Base-by-base conservation (phyloP, 2,113 vertebrate genomes). In the Lophura nycthemera region DNA sequence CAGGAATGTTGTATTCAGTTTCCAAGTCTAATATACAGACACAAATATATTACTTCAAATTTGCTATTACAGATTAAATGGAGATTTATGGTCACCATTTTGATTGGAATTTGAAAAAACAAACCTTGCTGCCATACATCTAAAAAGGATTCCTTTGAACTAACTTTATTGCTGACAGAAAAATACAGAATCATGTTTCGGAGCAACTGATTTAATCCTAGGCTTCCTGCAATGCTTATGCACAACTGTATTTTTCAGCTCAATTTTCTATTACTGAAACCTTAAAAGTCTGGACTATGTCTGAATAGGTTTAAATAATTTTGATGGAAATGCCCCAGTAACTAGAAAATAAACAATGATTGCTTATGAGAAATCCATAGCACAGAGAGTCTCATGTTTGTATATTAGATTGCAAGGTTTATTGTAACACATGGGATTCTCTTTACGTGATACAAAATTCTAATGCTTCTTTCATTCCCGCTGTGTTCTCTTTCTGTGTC, bases 181-280 rank as follows among this genome's bases (percentile, higher is more conserved):
- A 77, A 92, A 76, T n/a, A 83, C 15, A 79, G 34, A 89, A 64
- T 22, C 59, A 32, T 43, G 17, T 84, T 90, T 86, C 43, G 19
- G 27, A 80, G 77, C 50, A 30, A 50, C 21, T 11, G 8, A 43
- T 78, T 84, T 77, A 88, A 74, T 43, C 12, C 32, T 60, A 14
- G 54, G 5, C 8, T 83, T 29, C 43, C 56, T 27, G 21, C 60
- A 86, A 70, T 17, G 50, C 22, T 60, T 40, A 78, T 54, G 8
- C 91, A 82, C 15, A 54, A 80, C 12, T 75, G 52, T 8, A 25
- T 40, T 89, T 84, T 81, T 85, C 67, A 66, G 11, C 50, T 73
- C 71, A 25, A 2, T 84, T 65, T 82, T 75, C 36, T 42, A 0
- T 22, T 24, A 57, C 25, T 65, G 60, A 90, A 83, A 78, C 9